These are phyloP conservation scores for Opisthocomus hoazin DNA, from an alignment of 2,113 vertebrate genomes.

Conservation along the genomic window DNA sequence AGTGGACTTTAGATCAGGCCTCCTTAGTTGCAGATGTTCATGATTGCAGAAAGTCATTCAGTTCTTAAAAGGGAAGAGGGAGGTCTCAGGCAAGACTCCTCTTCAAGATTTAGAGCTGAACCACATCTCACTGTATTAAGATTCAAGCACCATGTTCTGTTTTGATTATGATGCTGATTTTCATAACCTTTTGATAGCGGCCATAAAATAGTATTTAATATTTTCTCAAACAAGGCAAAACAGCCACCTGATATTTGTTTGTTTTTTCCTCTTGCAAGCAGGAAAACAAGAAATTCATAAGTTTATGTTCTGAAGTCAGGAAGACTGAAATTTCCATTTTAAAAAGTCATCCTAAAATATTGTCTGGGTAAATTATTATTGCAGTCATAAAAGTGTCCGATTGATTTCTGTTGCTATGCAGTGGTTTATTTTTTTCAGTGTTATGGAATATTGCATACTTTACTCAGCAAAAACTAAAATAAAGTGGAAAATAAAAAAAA, in stretches of 20 bases:
- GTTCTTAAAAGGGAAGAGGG: background rate
- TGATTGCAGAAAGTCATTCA: background rate
- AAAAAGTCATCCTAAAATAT: background rate
- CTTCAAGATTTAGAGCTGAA: background rate
- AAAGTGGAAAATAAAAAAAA: background rate
- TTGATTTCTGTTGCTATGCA: background rate
- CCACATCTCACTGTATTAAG: background rate
- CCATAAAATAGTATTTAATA: background rate
- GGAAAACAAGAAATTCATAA: background rate
- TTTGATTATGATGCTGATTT: background rate
- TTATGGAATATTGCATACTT: background rate
- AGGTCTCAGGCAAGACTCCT: background rate
- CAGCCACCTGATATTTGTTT: background rate
- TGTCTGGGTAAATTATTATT: background rate
- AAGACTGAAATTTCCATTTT: background rate
- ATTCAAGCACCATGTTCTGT: background rate
- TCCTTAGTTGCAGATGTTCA: background rate
- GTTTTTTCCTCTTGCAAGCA: background rate
- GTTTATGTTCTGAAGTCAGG: background rate
- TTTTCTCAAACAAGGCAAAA: background rate
- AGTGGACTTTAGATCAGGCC: background rate
- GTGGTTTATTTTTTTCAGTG: background rate
- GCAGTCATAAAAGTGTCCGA: background rate
- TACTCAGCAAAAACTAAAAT: background rate
- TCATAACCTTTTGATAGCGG: background rate